Base-by-base conservation (phyloP, 2,888 invertebrate genomes). In the Ophraella communa region DNA sequence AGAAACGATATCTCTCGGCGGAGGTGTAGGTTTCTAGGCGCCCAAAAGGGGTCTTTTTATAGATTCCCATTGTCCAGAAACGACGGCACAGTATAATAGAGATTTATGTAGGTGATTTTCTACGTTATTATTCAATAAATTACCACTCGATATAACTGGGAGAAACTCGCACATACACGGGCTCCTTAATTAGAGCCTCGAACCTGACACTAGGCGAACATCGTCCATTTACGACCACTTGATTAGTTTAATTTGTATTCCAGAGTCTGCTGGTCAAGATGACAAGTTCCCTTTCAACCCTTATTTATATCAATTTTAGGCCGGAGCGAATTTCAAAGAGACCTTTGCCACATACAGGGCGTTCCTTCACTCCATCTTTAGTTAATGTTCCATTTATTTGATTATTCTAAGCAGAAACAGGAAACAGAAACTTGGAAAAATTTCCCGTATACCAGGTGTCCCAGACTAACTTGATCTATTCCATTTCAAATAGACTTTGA, bases 71-170 rank as follows among this genome's bases (percentile, higher is more conserved):
- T 77, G 77, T 78, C 77, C 78, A 74, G 78, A 75, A 76, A 77
- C 76, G 75, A 75, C 74, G 75, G 75, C 74, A 75, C 73, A 76
- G 72, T 71, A 77, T 81, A 81, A 81, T 81, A 76, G 80, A 80
- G 81, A 81, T 81, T 81, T 81, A 81, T 79, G 78, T 76, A 78
- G 79, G 79, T 78, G 80, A 81, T 81, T 81, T n/a, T 79, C 78
- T 78, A 76, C 76, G 80, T 81, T 81, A 81, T 81, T 81, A 80
- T 81, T 80, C 81, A 79, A 80, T 81, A 79, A 81, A 81, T 81
- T 80, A 80, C 78, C 76, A 74, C 74, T 74, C 74, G 77, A 78
- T 77, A 79, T 78, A 80, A 80, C 79, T 78, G 79, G n/a, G n/a
- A n/a, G n/a, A n/a, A n/a, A n/a, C n/a, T n/a, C 10, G 49, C 14